These are phyloP conservation scores for Electrophaes corylata DNA, from an alignment of 2,888 invertebrate genomes.

Conservation along the genomic window DNA sequence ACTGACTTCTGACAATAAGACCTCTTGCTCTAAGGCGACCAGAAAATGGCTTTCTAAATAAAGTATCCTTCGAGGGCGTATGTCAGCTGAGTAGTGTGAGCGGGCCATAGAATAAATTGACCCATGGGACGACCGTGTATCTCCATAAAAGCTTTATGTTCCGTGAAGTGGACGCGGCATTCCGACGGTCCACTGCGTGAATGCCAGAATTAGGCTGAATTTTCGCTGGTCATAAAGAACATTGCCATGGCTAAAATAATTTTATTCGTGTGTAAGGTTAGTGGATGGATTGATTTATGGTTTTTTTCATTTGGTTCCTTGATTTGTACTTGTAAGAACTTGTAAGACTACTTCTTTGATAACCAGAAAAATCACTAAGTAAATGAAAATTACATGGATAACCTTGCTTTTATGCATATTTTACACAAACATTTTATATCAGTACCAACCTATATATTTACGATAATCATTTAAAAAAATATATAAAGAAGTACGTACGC, in stretches of 20 bases:
- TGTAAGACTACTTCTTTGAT: too few species aligned
- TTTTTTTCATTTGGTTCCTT: background rate
- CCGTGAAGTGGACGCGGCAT: conserved; percentile 65
- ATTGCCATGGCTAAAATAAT: conserved; percentile 5
- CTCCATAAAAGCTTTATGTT: conserved; percentile 75
- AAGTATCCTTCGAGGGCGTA: conserved; percentile 46
- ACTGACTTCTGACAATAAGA: conserved; percentile 11
- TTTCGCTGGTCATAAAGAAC: conserved; percentile 36
- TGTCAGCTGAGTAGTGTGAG: conserved; percentile 43
- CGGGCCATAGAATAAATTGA: conserved; percentile 52
- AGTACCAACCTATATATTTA: too few species aligned
- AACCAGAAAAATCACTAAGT: too few species aligned
- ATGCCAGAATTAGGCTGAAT: conserved; percentile 47
- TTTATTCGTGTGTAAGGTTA: conserved; percentile 9
- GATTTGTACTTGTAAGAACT: background rate
- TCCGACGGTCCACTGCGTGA: conserved; percentile 45
- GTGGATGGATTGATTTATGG: background rate
- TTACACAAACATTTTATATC: too few species aligned
- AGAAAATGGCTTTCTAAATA: conserved; percentile 43
- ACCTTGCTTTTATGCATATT: too few species aligned
- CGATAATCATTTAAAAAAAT: too few species aligned
- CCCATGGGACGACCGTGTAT: conserved; percentile 53
- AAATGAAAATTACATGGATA: too few species aligned
- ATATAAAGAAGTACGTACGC: too few species aligned
- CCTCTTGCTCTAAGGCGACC: conserved; percentile 26